A percentile compares a stretch with the other conserved stretches of the same genome.
These are phyloP conservation scores for Suncus etruscus DNA, from an alignment of 2,113 vertebrate species.

Conservation along the genomic window DNA sequence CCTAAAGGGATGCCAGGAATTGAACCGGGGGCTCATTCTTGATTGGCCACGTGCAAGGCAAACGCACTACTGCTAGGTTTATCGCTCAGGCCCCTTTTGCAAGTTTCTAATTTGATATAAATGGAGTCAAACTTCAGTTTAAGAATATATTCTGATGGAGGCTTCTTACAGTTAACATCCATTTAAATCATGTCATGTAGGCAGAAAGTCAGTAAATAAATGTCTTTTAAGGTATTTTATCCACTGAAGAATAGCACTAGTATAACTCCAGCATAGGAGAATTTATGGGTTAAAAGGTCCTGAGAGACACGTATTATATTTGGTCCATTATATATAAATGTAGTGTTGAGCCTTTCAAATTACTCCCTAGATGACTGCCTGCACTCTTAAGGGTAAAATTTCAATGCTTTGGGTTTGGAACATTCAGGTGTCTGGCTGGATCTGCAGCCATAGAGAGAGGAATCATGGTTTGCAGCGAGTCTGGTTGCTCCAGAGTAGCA, in stretches of 20 bases:
- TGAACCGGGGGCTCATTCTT: no score
- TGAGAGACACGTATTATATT: not conserved
- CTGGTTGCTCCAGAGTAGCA: not conserved
- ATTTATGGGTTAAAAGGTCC: not conserved
- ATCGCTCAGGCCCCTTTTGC: no score
- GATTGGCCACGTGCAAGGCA: no score
- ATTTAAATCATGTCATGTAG: not conserved
- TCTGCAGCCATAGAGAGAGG: not conserved
- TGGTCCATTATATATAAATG: not conserved
- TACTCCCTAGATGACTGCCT: not conserved
- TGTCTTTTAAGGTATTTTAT: not conserved
- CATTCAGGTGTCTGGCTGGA: no score
- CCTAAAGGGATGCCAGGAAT: no score
- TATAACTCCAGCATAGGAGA: not conserved
- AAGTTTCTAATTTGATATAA: not conserved
- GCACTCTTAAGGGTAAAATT: not conserved
- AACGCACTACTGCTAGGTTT: no score
- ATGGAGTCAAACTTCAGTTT: not conserved
- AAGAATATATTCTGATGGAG: not conserved
- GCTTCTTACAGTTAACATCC: not conserved
- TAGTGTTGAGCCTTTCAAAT: not conserved
- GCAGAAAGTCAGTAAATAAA: constrained; percentile 15
- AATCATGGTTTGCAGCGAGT: rapidly evolving
- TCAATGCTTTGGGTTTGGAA: not conserved
- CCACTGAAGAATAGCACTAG: not conserved